Evolutionary conservation across 2,113 vertebrate species (phyloP), one percentile per base, ranked within the genome.

Genomic region (Notiomystis cincta): DNA sequence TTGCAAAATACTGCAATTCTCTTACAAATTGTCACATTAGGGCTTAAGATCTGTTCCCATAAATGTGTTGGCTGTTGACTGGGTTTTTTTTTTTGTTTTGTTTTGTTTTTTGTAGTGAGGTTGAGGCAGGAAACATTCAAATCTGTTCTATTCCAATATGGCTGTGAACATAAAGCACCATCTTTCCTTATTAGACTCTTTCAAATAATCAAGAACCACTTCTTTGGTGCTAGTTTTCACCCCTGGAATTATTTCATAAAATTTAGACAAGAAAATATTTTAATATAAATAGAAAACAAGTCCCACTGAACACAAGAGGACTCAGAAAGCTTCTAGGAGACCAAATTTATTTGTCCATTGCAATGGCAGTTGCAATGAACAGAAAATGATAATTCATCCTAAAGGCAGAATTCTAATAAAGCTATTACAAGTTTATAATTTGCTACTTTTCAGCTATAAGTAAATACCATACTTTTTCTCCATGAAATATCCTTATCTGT

Each of bases 401-500:
- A 51, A 83, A 89, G 28, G 40, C 28, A 75, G 48, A 84, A 89
- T 45, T 82, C 27, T 75, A 93, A 91, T 58, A 89, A 88, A 80
- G 42, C 38, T 73, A 30, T 77, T 77, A 86, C 88, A 86, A 69
- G 58, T 85, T 95, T 25, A 77, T 67, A 1, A 45, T 84, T 42
- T 87, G 38, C 56, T 83, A 25, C 44, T 95, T 95, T 67, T 91
- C 56, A 87, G 17, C 30, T 4, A 1, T 51, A 71, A 91, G 80
- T 92, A 91, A 95, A 96, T 89, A 91, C 90, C 87, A 90, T n/a
- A 73, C 21, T 88, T 73, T 62, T 78, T 12, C 51, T 84, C 72
- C 51, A 64, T n/a, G 60, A 92, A 95, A 89, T 47, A 87, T 51
- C 40, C 60, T 92, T 97, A 90, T 95, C 89, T 95, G 83, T 3